A percentile compares a stretch with the other conserved stretches of the same genome.
Conservation (phyloP, 2,888 invertebrate species). For the Diaphora mendica region DNA sequence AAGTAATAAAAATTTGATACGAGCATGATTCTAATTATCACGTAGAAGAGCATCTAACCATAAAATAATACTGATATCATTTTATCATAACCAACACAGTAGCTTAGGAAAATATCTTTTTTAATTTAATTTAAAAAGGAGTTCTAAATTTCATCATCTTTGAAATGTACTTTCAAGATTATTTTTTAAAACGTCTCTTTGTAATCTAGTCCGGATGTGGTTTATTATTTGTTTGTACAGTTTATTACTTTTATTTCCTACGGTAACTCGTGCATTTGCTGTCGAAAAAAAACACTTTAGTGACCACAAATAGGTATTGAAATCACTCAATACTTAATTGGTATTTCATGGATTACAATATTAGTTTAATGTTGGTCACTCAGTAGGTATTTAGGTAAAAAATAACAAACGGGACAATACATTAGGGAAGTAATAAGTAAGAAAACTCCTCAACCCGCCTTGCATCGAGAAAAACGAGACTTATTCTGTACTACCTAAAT, state of each 20-base stretch:
- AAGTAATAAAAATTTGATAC: constrained; percentile 1
- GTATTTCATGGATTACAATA: background rate
- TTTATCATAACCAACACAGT: constrained; percentile 2
- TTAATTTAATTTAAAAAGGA: background rate
- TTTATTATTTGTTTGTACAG: background rate
- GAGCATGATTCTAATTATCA: background rate
- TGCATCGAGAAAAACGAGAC: too few species aligned
- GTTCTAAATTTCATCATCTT: background rate
- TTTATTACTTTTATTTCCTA: too few species aligned
- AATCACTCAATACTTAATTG: too few species aligned
- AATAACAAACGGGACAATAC: too few species aligned
- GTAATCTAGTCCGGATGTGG: background rate
- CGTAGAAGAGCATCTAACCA: background rate
- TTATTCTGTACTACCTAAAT: too few species aligned
- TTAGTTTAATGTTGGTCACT: too few species aligned
- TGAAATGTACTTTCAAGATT: background rate
- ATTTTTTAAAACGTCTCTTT: background rate
- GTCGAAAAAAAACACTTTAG: background rate
- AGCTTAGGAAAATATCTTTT: background rate
- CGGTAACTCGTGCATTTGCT: background rate
- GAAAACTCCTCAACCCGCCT: background rate
- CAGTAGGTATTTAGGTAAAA: too few species aligned
- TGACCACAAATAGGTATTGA: background rate
- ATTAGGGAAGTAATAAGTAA: too few species aligned
- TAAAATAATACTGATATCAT: constrained; percentile 12